Evolutionary conservation across 2,888 invertebrate species (phyloP).

Genomic region (Rhogogaster chlorosoma): DNA sequence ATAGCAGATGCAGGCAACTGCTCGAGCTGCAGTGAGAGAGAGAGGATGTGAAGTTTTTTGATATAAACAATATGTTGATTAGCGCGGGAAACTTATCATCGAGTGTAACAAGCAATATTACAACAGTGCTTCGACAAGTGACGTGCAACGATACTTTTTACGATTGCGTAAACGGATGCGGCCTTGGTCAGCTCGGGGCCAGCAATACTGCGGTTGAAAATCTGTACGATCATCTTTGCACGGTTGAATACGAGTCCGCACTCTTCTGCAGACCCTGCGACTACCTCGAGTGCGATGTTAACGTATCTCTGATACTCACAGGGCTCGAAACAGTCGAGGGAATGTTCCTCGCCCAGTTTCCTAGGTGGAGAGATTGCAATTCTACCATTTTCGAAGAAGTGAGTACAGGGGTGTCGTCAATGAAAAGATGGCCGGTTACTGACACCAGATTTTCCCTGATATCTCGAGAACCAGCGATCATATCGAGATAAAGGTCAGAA

Average conservation of each 20-base stretch:
- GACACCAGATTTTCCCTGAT: background rate
- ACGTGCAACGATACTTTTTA: constrained; percentile 38
- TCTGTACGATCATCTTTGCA: constrained; percentile 67
- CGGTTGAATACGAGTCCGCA: constrained; percentile 57
- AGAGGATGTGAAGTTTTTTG: background rate
- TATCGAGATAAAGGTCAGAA: background rate
- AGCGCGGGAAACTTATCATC: constrained; percentile 27
- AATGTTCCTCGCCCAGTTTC: constrained; percentile 66
- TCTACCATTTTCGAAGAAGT: constrained; percentile 59
- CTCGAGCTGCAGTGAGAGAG: background rate
- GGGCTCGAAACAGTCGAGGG: constrained; percentile 68
- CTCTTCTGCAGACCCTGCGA: constrained; percentile 68
- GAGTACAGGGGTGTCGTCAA: background rate
- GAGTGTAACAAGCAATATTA: constrained; percentile 12
- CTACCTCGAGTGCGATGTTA: constrained; percentile 64
- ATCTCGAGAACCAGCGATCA: background rate
- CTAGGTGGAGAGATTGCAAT: constrained; percentile 65
- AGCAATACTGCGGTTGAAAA: background rate
- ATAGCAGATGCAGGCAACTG: background rate
- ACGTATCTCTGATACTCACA: constrained; percentile 67
- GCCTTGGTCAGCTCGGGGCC: background rate
- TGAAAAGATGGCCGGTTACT: background rate
- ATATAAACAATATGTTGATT: constrained; percentile 35
- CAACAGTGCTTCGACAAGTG: constrained; percentile 32
- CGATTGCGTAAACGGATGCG: constrained; percentile 19